Evolutionary conservation across 2,113 vertebrate species (phyloP).

Genomic region (Cervus canadensis): DNA sequence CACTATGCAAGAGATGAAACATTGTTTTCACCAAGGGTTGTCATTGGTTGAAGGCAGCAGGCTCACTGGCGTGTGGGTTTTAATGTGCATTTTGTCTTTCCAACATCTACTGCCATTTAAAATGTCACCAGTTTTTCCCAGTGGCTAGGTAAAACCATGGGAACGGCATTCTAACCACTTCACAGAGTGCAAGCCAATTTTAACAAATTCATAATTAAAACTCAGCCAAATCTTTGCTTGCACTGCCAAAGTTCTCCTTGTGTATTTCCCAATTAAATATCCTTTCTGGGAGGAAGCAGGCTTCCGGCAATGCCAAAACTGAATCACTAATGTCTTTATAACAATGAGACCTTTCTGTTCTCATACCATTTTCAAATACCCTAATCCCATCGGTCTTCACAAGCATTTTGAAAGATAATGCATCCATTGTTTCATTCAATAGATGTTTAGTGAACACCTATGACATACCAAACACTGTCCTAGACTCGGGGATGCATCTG

Average conservation of each 20-base stretch:
- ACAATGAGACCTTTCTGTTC: conserved; percentile 52
- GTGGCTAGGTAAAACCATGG: conserved; percentile 70
- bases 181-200: conserved; percentile 65
- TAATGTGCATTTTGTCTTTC: conserved; percentile 71
- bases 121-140: conserved; percentile 69
- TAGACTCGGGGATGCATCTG: not conserved
- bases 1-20: conserved; percentile 44
- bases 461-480: not conserved
- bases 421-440: not conserved
- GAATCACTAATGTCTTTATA: conserved; percentile 59
- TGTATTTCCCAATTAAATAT: conserved; percentile 64
- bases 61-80: conserved; percentile 3
- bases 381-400: conserved; percentile 16
- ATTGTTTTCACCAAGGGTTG: conserved; percentile 40
- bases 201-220: conserved; percentile 75
- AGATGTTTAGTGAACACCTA: not conserved
- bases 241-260: conserved; percentile 60
- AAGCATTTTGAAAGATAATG: not conserved
- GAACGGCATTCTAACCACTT: conserved; percentile 72
- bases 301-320: conserved; percentile 37
- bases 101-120: conserved; percentile 71
- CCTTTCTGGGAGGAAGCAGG: conserved; percentile 51
- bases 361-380: conserved; percentile 27
- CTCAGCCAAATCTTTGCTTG: conserved; percentile 59
- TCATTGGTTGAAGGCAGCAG: conserved; percentile 30